Conservation (phyloP, 2,113 vertebrate genomes). For the rabbit (Oryctolagus cuniculus) region DNA sequence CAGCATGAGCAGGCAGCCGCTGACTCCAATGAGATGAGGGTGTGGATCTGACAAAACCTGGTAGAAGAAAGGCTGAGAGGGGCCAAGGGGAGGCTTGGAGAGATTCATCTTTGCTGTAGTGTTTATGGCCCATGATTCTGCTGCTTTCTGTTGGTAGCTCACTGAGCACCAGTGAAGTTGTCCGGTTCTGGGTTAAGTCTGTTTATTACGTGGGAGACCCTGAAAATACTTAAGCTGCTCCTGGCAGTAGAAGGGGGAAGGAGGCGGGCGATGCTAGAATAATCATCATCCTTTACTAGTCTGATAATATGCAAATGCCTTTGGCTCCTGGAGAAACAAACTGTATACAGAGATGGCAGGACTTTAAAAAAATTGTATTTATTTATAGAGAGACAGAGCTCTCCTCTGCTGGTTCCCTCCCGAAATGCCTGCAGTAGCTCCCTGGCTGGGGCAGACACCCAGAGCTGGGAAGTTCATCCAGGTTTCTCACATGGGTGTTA, state of each 20-base stretch:
- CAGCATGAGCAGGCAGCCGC: not conserved
- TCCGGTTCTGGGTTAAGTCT: not conserved
- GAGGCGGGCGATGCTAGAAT: not conserved
- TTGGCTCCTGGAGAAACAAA: not conserved
- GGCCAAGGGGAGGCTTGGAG: not conserved
- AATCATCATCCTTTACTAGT: not conserved
- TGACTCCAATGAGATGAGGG: not conserved
- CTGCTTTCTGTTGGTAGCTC: not conserved
- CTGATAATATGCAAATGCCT: not conserved
- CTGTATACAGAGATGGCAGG: not conserved
- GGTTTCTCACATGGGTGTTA: too few species aligned
- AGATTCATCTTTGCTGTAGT: not conserved
- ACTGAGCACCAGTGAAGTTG: not conserved
- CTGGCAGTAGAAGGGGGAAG: not conserved
- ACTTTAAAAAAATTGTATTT: too few species aligned
- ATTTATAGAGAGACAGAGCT: too few species aligned
- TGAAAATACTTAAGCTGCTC: conserved; percentile 21
- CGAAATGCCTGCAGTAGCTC: too few species aligned
- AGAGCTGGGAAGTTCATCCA: too few species aligned
- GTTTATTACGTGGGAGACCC: not conserved
- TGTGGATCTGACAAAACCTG: not conserved
- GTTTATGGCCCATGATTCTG: not conserved
- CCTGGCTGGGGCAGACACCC: too few species aligned
- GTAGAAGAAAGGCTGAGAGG: not conserved
- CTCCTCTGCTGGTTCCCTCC: too few species aligned